Base-by-base conservation (phyloP, 1,140 invertebrate species). In the Agraylea sexmaculata region DNA sequence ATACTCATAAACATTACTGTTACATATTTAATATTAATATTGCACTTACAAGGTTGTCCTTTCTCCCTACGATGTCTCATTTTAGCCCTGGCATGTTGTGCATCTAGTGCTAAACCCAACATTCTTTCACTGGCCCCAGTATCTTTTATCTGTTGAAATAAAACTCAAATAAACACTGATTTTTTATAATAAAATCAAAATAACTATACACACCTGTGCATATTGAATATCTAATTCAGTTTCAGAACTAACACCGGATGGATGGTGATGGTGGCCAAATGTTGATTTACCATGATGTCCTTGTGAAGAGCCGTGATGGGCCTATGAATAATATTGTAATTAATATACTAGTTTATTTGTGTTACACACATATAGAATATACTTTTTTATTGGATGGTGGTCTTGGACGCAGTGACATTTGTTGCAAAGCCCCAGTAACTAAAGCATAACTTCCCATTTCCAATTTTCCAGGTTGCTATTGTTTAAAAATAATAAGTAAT, bases 371-470 rank as follows among this genome's bases (percentile, higher is more conserved):
- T 25, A 13, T 22, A 25, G 29, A 16, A 3, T n/a, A 19, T 54
- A 66, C 63, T 60, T 68, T 66, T 54, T 60, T 57, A 3, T 55
- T 72, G 54, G 51, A 77, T 42, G 51, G 75, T 66, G 34, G 74
- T 57, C 56, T 75, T 64, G 54, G 74, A 64, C 58, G 73, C 63
- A 56, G 80, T 47, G 49, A 77, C 67, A 69, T 83, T 69, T 62
- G 81, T 68, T 51, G 79, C 59, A 74, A 53, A 1, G 84, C 86
- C 57, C 89, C 84, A 45, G 84, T 87, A 11, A 91, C 84, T 54
- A 87, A 75, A 16, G 83, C 78, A 62, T 82, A 91, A 57, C 87
- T 87, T 59, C 87, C 88, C 65, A 90, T 70, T 57, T 91, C 87
- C 50, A 91, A 68, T 69, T 89, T 90, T 34, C 87, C 87, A 5